Base-by-base conservation (phyloP, 2,797 vertebrate species). In the Pelobates cultripes region DNA sequence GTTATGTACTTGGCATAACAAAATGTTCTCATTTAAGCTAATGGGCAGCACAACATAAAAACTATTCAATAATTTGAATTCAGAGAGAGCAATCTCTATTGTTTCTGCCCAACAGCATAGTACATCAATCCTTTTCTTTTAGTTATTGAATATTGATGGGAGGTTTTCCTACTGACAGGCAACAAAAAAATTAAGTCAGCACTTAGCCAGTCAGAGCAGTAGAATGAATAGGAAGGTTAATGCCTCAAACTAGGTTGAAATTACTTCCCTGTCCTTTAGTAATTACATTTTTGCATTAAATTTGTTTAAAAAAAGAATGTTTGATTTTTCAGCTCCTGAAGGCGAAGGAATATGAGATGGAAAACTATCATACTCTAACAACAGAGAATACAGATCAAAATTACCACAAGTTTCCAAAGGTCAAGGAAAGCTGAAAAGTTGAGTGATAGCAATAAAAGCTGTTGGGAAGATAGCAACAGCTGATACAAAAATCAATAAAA, bases 361-460 rank as follows among this genome's bases (percentile, higher is more conserved):
- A 90, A 88, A 74, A 78, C 7, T 76, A 85, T 80, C 86, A 84
- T 87, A 71, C 84, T 88, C 86, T 83, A 89, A 89, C 89, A 77
- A 28, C 61, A 82, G 75, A 0, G 5, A 85, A 86, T 86, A 82
- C 75, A 85, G 84, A 85, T 85, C 87, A 90, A 89, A 89, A 88
- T 86, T 81, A 77, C 72, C 0, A 1, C 80, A 89, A 88, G 86
- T 86, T 89, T 87, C 85, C 40, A 92, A 91, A 92, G 86, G 85
- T 91, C 88, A 89, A 60, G 81, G 86, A 89, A 85, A 85, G 70
- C 73, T 82, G 10, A 73, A 71, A 89, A 88, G 80, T 86, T 87
- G 75, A 90, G 84, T 68, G 87, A 86, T 85, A 86, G 72, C 85
- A 86, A 64, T 64, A 7, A 14, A 40, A 64, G n/a, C 28, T 64